A percentile compares a stretch with the other conserved stretches of the same genome.
Conservation (phyloP, 1,140 invertebrate species). For the Planococcus citri region DNA sequence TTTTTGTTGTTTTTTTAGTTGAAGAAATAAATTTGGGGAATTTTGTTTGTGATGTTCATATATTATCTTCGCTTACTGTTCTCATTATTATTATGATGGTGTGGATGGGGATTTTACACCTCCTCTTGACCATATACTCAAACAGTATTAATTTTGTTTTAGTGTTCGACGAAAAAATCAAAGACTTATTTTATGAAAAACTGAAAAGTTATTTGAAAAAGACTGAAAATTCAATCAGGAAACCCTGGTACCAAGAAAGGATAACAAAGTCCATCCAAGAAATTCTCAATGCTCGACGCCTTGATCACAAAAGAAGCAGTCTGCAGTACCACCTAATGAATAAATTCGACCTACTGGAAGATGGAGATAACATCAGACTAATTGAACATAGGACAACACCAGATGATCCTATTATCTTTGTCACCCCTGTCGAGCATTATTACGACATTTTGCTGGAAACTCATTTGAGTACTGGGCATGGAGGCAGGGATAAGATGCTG, state of each 20-base stretch:
- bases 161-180: not conserved
- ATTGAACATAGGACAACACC: not conserved
- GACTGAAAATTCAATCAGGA: not conserved
- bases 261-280: not conserved
- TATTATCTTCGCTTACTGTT: no score
- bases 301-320: not conserved
- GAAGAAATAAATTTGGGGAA: no score
- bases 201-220: not conserved
- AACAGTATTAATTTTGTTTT: not conserved
- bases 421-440: conserved; percentile 23
- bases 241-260: not conserved
- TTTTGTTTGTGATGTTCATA: no score
- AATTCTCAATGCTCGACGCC: not conserved
- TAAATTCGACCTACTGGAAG: conserved; percentile 20
- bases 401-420: not conserved
- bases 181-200: not conserved
- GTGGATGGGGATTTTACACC: no score
- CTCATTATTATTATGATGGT: no score
- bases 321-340: conserved; percentile 2
- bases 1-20: no score
- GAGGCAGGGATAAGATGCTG: conserved; percentile 29
- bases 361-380: conserved; percentile 8
- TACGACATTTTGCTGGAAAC: conserved; percentile 29
- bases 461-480: conserved; percentile 29
- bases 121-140: no score